These are phyloP conservation scores for Aratinga solstitialis DNA, from an alignment of 2,797 vertebrate species.

Conservation along the genomic window DNA sequence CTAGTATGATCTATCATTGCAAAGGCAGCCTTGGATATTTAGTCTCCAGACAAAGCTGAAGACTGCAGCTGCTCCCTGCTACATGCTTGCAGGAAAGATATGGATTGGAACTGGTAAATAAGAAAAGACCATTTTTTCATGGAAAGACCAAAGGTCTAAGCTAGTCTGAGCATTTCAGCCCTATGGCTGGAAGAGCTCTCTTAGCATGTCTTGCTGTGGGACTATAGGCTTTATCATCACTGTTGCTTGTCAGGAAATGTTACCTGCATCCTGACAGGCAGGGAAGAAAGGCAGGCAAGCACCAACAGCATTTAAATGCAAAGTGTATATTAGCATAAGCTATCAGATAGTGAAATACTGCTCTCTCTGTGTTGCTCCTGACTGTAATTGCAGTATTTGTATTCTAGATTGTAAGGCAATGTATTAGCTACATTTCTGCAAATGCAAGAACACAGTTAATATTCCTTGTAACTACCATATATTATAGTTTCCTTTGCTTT, in stretches of 20 bases:
- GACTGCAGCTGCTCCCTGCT: neutral
- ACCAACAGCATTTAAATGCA: conserved; percentile 20
- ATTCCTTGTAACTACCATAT: neutral
- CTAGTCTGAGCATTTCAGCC: neutral
- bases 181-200: neutral
- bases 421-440: conserved; percentile 11
- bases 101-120: neutral
- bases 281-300: neutral
- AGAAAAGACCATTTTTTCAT: neutral
- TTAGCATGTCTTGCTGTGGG: neutral
- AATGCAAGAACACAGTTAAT: neutral
- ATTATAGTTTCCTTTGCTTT: neutral
- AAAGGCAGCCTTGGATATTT: neutral
- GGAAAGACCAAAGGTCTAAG: neutral
- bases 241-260: neutral
- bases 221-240: neutral
- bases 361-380: neutral
- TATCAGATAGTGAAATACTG: conserved; percentile 39
- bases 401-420: neutral
- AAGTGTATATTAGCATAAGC: conserved; percentile 22
- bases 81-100: neutral
- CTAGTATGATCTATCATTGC: neutral
- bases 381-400: conserved; percentile 32
- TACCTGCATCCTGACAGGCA: neutral
- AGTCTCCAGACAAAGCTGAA: neutral